These are phyloP conservation scores for Lagopus muta DNA, from an alignment of 2,113 vertebrate species.

Conservation along the genomic window DNA sequence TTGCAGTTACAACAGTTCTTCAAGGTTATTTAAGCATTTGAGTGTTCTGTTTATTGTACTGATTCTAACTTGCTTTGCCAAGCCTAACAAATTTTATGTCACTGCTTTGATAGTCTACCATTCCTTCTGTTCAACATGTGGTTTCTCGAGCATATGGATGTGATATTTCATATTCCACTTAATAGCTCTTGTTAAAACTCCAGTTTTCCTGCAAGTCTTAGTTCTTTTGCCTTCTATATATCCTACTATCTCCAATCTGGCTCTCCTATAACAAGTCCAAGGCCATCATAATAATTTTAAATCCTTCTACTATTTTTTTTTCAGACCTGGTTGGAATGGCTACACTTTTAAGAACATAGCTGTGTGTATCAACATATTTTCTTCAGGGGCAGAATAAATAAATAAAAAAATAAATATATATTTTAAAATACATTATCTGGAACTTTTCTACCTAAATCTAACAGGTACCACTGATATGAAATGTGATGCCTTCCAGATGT, in stretches of 20 bases:
- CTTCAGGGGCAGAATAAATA: background rate
- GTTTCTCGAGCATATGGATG: constrained; percentile 70
- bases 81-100: constrained; percentile 66
- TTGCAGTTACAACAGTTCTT: constrained; percentile 34
- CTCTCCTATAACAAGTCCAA: background rate
- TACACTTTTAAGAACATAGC: constrained; percentile 24
- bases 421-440: background rate
- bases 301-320: background rate
- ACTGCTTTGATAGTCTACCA: constrained; percentile 53
- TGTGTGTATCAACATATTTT: background rate
- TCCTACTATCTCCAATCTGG: constrained; percentile 9
- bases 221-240: constrained; percentile 47
- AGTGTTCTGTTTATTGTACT: constrained; percentile 67
- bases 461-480: constrained; percentile 29
- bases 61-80: constrained; percentile 64
- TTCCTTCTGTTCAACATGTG: constrained; percentile 72
- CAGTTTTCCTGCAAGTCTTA: constrained; percentile 22
- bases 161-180: constrained; percentile 67
- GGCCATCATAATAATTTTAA: constrained; percentile 17
- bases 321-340: constrained; percentile 9
- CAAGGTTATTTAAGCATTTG: constrained; percentile 58
- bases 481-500: constrained; percentile 40
- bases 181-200: constrained; percentile 63
- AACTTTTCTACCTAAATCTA: constrained; percentile 22
- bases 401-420: background rate